Conservation (phyloP, 2,888 invertebrate species). For the Lysandra coridon region DNA sequence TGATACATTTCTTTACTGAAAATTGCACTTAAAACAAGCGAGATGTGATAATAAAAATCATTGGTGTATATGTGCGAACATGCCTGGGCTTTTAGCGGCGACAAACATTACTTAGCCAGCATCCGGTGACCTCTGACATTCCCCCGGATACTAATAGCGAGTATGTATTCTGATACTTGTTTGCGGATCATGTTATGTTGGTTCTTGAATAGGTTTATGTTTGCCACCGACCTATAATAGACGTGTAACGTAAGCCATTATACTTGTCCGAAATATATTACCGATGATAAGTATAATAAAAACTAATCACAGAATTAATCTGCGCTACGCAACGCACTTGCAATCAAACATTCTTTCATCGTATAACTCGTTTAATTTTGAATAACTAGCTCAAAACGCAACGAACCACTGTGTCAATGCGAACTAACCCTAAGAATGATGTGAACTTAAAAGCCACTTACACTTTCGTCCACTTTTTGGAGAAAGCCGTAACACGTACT, state of each 20-base stretch:
- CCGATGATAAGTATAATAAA: neutral
- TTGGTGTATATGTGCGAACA: constrained; percentile 42
- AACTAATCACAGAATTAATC: no score
- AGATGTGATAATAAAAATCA: constrained; percentile 28
- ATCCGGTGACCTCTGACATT: constrained; percentile 62
- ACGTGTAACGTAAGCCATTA: neutral
- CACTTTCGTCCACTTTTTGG: constrained; percentile 35
- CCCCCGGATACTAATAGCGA: constrained; percentile 28
- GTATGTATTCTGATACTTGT: constrained; percentile 3
- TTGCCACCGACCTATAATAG: neutral
- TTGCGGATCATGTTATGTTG: neutral
- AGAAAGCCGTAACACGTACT: constrained; percentile 46
- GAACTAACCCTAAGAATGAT: neutral
- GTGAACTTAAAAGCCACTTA: constrained; percentile 20
- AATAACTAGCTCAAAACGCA: no score
- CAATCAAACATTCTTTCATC: no score
- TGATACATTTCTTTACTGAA: neutral
- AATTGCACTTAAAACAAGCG: neutral
- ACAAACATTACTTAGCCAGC: constrained; percentile 72
- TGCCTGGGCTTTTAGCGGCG: constrained; percentile 67
- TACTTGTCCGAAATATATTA: neutral
- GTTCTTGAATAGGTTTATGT: neutral
- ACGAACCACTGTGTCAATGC: neutral
- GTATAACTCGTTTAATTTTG: no score
- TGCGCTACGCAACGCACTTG: no score